phyloP scores from a whole-genome alignment of 1,140 invertebrate species.

The Centruroides sculpturatus region DNA sequence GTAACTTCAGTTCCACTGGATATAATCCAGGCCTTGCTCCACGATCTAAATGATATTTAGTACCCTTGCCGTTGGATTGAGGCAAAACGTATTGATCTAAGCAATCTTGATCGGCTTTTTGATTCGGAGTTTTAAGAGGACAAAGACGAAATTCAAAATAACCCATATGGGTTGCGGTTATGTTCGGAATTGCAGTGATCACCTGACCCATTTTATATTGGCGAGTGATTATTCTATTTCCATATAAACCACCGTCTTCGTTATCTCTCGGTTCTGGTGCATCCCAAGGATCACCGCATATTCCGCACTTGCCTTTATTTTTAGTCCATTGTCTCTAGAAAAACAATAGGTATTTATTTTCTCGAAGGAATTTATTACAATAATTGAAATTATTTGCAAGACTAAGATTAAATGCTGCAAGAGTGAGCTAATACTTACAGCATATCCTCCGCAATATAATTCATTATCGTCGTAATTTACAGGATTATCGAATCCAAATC shows the following conservation, averaged over 20 bases:
- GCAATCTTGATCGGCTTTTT: slow-evolving; percentile 41
- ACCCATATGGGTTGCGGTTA: slow-evolving; percentile 41
- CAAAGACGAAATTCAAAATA: slow-evolving; percentile 42
- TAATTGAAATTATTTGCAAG: no score
- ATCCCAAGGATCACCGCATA: slow-evolving; percentile 57
- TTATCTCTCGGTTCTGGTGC: slow-evolving; percentile 39
- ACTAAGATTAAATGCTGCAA: no score
- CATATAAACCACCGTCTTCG: slow-evolving; percentile 45
- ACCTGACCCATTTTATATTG: slow-evolving; percentile 27
- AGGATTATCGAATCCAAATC: slow-evolving; percentile 54
- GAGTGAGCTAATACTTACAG: slow-evolving; percentile 27
- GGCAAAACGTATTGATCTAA: slow-evolving; percentile 35
- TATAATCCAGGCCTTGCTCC: not conserved
- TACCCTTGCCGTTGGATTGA: slow-evolving; percentile 31
- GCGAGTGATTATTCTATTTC: slow-evolving; percentile 37
- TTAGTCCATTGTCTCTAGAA: slow-evolving; percentile 7
- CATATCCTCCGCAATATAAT: slow-evolving; percentile 72
- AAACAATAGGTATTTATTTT: not conserved
- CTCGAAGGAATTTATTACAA: no score
- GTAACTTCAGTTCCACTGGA: slow-evolving; percentile 15
- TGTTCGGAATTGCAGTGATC: slow-evolving; percentile 28
- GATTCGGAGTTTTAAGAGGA: slow-evolving; percentile 27
- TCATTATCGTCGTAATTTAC: slow-evolving; percentile 80
- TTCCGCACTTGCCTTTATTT: slow-evolving; percentile 66
- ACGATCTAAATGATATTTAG: slow-evolving; percentile 11